Conservation (phyloP, 2,113 vertebrate genomes). For the Uria aalge region DNA sequence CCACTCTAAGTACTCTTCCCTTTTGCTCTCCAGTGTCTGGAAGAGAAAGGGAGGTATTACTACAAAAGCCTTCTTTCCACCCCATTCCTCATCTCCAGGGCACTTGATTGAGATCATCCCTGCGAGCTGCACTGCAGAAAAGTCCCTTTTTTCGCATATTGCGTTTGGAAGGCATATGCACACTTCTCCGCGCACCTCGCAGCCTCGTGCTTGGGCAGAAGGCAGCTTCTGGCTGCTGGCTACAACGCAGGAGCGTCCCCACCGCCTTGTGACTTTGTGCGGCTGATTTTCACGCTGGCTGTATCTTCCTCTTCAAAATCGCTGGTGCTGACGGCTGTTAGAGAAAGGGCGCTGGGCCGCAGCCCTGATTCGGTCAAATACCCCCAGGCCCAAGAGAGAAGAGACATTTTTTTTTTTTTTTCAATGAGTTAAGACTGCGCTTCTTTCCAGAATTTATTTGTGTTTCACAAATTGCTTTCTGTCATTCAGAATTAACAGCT, state of each 20-base stretch:
- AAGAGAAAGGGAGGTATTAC: neutral
- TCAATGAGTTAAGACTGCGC: neutral
- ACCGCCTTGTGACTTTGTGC: neutral
- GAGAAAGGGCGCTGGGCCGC: neutral
- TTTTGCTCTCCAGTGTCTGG: neutral
- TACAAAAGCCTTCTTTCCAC: neutral
- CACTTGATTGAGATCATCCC: no score
- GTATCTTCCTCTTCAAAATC: neutral
- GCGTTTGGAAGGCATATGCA: fast-evolving
- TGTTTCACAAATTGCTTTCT: neutral
- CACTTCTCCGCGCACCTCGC: fast-evolving
- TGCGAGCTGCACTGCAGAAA: neutral
- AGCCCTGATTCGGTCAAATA: neutral
- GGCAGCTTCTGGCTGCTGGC: neutral
- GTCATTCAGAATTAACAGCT: neutral
- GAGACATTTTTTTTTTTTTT: neutral
- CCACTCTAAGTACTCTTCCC: neutral
- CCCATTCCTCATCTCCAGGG: neutral
- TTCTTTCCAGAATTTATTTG: neutral
- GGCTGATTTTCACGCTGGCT: neutral
- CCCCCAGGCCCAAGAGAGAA: neutral
- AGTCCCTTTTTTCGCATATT: neutral
- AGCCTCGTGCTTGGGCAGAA: neutral
- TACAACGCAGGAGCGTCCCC: neutral
- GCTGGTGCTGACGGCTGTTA: neutral